Evolutionary conservation across 2,797 vertebrate genomes (phyloP), one percentile per base, ranked within the genome.

Genomic region (Melanogrammus aeglefinus): DNA sequence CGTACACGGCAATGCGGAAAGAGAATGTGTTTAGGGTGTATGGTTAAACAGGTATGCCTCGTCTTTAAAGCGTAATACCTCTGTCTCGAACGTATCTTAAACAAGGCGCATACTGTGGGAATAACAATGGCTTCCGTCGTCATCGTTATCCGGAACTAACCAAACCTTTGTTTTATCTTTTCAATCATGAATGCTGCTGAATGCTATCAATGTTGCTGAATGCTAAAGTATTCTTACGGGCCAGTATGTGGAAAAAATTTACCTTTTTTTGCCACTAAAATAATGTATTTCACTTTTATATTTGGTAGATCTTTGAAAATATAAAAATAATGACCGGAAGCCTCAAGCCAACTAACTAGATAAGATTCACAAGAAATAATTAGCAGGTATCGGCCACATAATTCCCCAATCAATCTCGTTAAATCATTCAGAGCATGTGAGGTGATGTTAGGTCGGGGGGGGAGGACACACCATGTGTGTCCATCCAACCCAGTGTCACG

Each of bases 391-490:
- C 16, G 47, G 16, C 47, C 1, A 3, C 3, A 2, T 75, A 75
- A 75, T 83, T 83, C 75, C 47, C 72, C 77, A 79, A 79, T 85
- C 79, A 85, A 79, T 81, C 78, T 76, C n/a, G 41, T 4, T 4
- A 16, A 16, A 18, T n/a, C 51, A n/a, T n/a, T n/a, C 51, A 63
- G 51, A 63, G 51, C 21, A n/a, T 63, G 18, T 63, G 9, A 7
- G 21, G 47, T 51, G 47, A 51, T 18, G 8, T 41, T 41, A 12
- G 38, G 21, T n/a, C 73, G 41, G 39, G 2, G 4, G 29, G 10
- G 76, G 44, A 73, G 39, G 38, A 79, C 8, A 80, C 85, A 82
- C 81, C 88, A 90, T 88, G 83, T 76, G 76, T 81, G 80, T 89
- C 86, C 82, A 88, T n/a, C n/a, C n/a, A n/a, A n/a, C n/a, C n/a